Base-by-base conservation (phyloP, 2,888 invertebrate genomes). In the Lithophane semibrunnea region DNA sequence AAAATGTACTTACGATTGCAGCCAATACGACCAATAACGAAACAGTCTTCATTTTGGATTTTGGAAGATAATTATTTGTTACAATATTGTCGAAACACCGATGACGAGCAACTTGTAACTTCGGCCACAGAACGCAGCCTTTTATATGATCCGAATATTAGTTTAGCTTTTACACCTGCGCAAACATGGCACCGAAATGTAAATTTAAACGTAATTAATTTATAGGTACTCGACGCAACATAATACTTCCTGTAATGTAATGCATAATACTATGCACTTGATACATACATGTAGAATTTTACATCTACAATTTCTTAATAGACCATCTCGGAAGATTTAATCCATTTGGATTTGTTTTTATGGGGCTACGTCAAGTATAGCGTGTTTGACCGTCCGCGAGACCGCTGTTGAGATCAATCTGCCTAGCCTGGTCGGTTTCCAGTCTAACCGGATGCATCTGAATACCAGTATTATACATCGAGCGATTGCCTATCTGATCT, bases 71-170 rank as follows among this genome's bases (percentile, higher is more conserved):
- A 42, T 42, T 29, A 42, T 49, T 56, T 77, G 21, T 47, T 54
- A 54, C 10, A 24, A 49, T 68, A 5, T 54, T 24, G 13, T 37
- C 10, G 44, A 37, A 72, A 29, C 24, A 80, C 12, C 21, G 42
- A 13, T 47, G 47, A 42, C 21, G 73, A 80, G 42, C 42, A 29
- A 73, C 24, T 21, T 52, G 74, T 74, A 64, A 63, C 16, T 49
- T 56, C 8, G 4, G 21, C 24, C 21, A 37, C 61, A 61, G 7
- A 61, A 47, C 52, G 24, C 21, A 73, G 73, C n/a, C 73, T 80
- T 78, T 64, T 78, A 73, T 78, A 80, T 29, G 63, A 56, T 49
- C 18, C 42, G 18, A 73, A 42, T 73, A 80, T 77, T 77, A 80
- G 61, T 54, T 64, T 37, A 79, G 37, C 8, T 44, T n/a, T 49